Conservation (phyloP, 2,888 invertebrate species). For the Drosophila atroscutellata region DNA sequence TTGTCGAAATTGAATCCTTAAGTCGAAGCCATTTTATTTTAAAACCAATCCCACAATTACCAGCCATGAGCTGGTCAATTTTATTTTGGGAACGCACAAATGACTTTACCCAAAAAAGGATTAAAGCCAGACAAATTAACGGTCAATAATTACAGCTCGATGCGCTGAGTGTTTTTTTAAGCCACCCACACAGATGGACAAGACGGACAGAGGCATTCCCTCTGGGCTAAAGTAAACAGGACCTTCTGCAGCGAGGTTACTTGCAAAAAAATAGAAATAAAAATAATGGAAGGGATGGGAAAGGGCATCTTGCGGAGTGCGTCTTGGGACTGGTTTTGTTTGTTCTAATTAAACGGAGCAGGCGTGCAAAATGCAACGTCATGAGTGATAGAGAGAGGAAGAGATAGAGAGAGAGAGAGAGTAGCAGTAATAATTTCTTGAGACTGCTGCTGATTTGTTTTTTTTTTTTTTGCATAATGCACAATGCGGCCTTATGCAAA, state of each 20-base stretch:
- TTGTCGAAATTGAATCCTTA: conserved; percentile 67
- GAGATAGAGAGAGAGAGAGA: conserved; percentile 8
- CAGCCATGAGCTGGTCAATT: conserved; percentile 51
- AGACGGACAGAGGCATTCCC: conserved; percentile 15
- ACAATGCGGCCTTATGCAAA: conserved; percentile 42
- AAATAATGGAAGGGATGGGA: conserved; percentile 7
- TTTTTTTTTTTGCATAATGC: conserved; percentile 52
- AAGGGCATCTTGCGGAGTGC: conserved; percentile 16
- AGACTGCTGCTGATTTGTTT: conserved; percentile 1
- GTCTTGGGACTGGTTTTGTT: conserved; percentile 55
- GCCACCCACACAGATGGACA: conserved; percentile 68
- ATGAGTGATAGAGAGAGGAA: conserved; percentile 32
- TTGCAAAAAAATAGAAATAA: conserved; percentile 40
- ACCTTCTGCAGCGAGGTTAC: conserved; percentile 48
- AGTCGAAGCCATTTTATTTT: conserved; percentile 25
- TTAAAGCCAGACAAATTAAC: conserved; percentile 65
- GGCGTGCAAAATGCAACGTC: conserved; percentile 68
- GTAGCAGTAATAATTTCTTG: conserved; percentile 35
- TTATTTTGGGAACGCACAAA: conserved; percentile 54
- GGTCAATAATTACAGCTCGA: conserved; percentile 53
- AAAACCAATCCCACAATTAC: conserved; percentile 47
- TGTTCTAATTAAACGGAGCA: conserved; percentile 70
- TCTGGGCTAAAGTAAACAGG: conserved; percentile 55
- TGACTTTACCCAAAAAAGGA: conserved; percentile 69
- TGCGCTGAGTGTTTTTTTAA: conserved; percentile 63